phyloP scores from a whole-genome alignment of 2,888 invertebrate genomes.

The Stramonita haemastoma region DNA sequence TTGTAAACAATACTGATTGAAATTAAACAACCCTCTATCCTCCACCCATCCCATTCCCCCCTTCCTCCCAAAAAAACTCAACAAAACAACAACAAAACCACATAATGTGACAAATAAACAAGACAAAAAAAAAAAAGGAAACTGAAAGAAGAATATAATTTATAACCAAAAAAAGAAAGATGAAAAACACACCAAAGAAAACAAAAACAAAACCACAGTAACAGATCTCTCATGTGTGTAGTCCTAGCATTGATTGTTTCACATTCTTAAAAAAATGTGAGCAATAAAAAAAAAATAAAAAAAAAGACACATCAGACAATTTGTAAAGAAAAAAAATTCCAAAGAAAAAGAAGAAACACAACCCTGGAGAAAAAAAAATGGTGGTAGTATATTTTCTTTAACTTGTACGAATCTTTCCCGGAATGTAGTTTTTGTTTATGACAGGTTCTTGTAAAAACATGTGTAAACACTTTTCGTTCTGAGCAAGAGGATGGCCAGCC shows the following conservation, averaged over 20 bases:
- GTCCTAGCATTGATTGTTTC: not conserved
- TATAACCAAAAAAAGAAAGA: not conserved
- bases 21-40: not conserved
- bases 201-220: not conserved
- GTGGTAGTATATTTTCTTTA: slow-evolving; percentile 42
- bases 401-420: slow-evolving; percentile 90
- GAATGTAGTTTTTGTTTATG: slow-evolving; percentile 99
- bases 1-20: not conserved
- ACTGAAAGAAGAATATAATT: not conserved
- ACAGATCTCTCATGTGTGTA: not conserved
- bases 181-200: not conserved
- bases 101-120: not conserved
- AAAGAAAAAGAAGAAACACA: not conserved
- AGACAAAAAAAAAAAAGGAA: not conserved
- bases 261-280: no score
- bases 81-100: not conserved
- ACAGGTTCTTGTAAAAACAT: slow-evolving; percentile 98
- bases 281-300: not conserved
- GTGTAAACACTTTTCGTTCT: slow-evolving; percentile 98
- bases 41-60: no score
- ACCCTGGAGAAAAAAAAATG: not conserved
- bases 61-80: not conserved
- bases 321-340: not conserved
- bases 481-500: slow-evolving; percentile 98
- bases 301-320: not conserved